Evolutionary conservation across 2,797 vertebrate genomes (phyloP).

Genomic region (Hydrocynus forskahlii): DNA sequence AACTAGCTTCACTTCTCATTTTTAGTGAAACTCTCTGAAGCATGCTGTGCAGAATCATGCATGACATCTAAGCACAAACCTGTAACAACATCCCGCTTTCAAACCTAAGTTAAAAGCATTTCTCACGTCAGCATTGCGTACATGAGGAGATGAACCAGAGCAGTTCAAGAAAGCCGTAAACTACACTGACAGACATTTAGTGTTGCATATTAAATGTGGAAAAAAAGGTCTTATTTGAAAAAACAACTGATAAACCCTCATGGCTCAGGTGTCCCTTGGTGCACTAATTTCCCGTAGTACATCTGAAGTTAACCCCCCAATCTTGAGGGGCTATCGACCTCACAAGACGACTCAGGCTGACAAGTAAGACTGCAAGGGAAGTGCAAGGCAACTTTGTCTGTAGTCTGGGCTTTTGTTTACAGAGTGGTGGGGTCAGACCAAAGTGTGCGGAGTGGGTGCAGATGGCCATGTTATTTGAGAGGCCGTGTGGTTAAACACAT

Average conservation of each 20-base stretch:
- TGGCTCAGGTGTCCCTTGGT: neutral
- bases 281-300: neutral
- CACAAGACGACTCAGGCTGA: constrained; percentile 22
- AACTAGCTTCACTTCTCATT: constrained; percentile 18
- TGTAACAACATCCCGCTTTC: too few relatives aligned
- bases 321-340: constrained; percentile 16
- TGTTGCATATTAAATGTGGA: neutral
- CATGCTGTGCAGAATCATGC: neutral
- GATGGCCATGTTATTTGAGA: constrained; percentile 58
- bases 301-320: neutral
- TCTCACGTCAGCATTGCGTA: neutral
- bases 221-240: constrained; percentile 13
- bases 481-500: constrained; percentile 53
- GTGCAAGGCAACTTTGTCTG: constrained; percentile 28
- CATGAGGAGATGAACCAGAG: neutral
- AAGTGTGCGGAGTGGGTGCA: constrained; percentile 50
- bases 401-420: constrained; percentile 51
- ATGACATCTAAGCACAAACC: neutral
- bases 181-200: constrained; percentile 1
- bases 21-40: neutral
- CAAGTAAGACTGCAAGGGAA: constrained; percentile 7
- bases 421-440: constrained; percentile 40
- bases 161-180: neutral
- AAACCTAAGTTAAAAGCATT: neutral
- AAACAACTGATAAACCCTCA: neutral